Evolutionary conservation across 2,888 invertebrate genomes (phyloP), one percentile per base, ranked within the genome.

Genomic region (Pristionchus maxplancki): DNA sequence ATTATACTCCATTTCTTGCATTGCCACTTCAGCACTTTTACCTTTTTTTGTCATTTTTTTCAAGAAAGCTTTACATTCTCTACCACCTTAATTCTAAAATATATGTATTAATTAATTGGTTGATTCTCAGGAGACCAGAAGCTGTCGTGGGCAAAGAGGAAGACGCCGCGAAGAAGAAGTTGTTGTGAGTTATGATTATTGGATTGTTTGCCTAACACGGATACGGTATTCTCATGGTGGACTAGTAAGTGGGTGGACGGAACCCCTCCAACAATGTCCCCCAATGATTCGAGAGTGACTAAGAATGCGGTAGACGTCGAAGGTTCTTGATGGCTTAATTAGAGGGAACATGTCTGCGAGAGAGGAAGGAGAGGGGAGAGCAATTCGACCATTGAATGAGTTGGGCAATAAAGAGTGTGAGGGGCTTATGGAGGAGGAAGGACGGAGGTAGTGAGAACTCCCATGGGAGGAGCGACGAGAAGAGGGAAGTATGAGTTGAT

Each of bases 131-230:
- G 37, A 67, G 86, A 28, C 86, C 86, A 11, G 34, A 48, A 31
- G 67, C 48, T 31, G 50, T 87, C 5, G 71, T 87, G 11, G 71
- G 48, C 0, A 87, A 71, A 34, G 86, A 87, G 24, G 86, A 87
- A 2, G 86, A 87, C 0, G 71, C 86, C 17, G 50, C 67, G 15
- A 87, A 87, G 86, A 87, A 71, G 71, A 87, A 87, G n/a, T 58
- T 87, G 28, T 87, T 87, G 86, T 87, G 44, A 44, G 86, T 71
- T 8, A 13, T n/a, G n/a, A n/a, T n/a, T n/a, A n/a, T n/a, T n/a
- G n/a, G n/a, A n/a, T n/a, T n/a, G n/a, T n/a, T n/a, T n/a, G n/a
- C n/a, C 34, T 64, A 64, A 71, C 40, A 1, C 78, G 53, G 31
- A 48, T 78, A 40, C 28, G n/a, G 78, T 78, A 78, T 28, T 2